Conservation (phyloP, 2,113 vertebrate species). For the Antennarius striatus region DNA sequence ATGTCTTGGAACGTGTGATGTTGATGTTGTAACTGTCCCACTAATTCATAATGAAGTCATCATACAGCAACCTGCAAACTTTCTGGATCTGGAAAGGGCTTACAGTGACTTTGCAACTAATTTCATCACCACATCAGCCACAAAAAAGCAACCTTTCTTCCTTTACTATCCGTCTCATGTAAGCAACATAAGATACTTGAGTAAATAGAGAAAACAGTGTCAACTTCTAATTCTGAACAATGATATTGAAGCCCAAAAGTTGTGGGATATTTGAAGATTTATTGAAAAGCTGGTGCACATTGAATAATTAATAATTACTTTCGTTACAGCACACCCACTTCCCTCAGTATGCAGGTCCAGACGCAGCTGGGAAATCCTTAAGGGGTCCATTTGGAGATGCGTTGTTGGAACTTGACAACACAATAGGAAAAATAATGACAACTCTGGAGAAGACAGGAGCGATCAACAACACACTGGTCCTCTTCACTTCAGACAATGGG, state of each 20-base stretch:
- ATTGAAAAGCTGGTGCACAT: background rate
- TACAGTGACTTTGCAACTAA: constrained; percentile 82
- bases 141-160: constrained; percentile 84
- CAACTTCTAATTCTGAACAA: too few species aligned
- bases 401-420: constrained; percentile 87
- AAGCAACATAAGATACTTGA: constrained; percentile 31
- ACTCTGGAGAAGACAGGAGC: constrained; percentile 78
- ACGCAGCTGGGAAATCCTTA: constrained; percentile 70
- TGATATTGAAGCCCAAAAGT: too few species aligned
- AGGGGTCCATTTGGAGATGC: constrained; percentile 89
- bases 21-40: constrained; percentile 81
- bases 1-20: constrained; percentile 87
- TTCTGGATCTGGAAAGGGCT: constrained; percentile 82
- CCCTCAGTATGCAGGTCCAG: constrained; percentile 88
- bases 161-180: constrained; percentile 95
- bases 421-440: constrained; percentile 82
- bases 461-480: constrained; percentile 83
- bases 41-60: constrained; percentile 83
- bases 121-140: constrained; percentile 83
- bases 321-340: constrained; percentile 92
- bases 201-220: too few species aligned
- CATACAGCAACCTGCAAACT: constrained; percentile 86
- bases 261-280: background rate
- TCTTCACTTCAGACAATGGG: constrained; percentile 96
- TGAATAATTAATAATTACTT: background rate